Percentiles rank a stretch among this genome's conserved stretches.
phyloP scores from a whole-genome alignment of 2,113 vertebrate genomes.

The Spheniscus mendiculus region DNA sequence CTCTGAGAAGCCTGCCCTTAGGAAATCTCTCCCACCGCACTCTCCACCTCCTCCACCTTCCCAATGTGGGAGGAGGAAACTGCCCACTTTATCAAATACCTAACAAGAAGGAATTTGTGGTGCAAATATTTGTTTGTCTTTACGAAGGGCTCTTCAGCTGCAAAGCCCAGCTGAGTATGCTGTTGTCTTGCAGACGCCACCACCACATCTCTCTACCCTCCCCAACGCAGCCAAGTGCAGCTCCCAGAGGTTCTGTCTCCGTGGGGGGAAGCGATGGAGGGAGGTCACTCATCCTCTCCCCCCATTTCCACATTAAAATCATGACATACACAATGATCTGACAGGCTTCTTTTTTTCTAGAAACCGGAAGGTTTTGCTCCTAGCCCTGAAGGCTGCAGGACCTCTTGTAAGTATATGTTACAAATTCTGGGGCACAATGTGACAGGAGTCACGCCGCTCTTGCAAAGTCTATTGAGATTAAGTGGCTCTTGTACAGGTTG shows the following conservation, averaged over 20 bases:
- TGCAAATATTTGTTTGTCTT: background rate
- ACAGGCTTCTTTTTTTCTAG: background rate
- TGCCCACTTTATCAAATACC: background rate
- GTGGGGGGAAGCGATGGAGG: background rate
- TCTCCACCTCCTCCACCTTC: background rate
- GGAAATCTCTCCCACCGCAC: background rate
- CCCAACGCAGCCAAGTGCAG: background rate
- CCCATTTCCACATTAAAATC: background rate
- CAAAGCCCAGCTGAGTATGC: background rate
- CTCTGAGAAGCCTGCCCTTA: background rate
- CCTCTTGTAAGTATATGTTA: background rate
- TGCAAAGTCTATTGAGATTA: background rate
- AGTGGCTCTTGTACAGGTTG: background rate
- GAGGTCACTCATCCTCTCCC: background rate
- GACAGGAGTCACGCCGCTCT: background rate
- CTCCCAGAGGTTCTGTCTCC: background rate
- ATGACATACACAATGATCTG: background rate
- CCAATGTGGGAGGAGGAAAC: background rate
- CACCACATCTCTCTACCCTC: background rate
- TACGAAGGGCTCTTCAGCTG: background rate
- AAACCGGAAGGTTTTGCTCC: background rate
- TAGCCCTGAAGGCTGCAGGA: background rate
- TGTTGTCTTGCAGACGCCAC: background rate
- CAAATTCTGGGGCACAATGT: background rate
- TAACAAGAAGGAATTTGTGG: background rate